phyloP scores from a whole-genome alignment of 2,797 vertebrate genomes.

The Takifugu ocellatus region DNA sequence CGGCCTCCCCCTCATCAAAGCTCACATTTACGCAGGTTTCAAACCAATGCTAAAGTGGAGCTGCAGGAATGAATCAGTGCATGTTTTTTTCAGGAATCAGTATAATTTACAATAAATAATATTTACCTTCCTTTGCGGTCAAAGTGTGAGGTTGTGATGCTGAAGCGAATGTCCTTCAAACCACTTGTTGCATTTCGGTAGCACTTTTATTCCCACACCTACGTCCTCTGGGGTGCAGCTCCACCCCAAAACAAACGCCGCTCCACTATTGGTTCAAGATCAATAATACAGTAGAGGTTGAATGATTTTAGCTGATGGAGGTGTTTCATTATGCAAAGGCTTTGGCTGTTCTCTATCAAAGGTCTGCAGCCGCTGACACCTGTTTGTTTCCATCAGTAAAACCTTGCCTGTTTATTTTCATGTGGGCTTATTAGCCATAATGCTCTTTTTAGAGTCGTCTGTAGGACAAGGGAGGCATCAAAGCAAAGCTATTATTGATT shows the following conservation, averaged over 20 bases:
- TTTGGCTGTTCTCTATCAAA: not conserved
- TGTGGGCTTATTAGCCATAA: not conserved
- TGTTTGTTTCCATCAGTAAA: not conserved
- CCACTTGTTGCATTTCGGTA: constrained; percentile 25
- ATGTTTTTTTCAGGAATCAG: too few relatives aligned
- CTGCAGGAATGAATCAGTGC: not conserved
- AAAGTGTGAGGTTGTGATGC: constrained; percentile 19
- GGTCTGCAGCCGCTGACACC: not conserved
- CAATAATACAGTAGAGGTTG: constrained; percentile 51
- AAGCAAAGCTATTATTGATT: too few relatives aligned
- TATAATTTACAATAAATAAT: not conserved
- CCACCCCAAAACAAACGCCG: constrained; percentile 44
- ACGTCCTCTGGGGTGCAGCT: constrained; percentile 25
- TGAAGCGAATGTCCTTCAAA: constrained; percentile 33
- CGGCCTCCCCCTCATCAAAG: not conserved
- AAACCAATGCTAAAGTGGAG: not conserved
- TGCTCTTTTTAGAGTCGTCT: not conserved
- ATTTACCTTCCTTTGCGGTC: constrained; percentile 45
- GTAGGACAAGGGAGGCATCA: not conserved
- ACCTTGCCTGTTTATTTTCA: not conserved
- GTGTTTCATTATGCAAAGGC: constrained; percentile 32
- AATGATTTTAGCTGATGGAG: constrained; percentile 61
- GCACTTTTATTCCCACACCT: constrained; percentile 35
- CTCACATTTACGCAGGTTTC: not conserved
- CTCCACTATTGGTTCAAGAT: constrained; percentile 55